phyloP scores from a whole-genome alignment of 2,113 vertebrate species.

The Neolamprologus cancellatus region DNA sequence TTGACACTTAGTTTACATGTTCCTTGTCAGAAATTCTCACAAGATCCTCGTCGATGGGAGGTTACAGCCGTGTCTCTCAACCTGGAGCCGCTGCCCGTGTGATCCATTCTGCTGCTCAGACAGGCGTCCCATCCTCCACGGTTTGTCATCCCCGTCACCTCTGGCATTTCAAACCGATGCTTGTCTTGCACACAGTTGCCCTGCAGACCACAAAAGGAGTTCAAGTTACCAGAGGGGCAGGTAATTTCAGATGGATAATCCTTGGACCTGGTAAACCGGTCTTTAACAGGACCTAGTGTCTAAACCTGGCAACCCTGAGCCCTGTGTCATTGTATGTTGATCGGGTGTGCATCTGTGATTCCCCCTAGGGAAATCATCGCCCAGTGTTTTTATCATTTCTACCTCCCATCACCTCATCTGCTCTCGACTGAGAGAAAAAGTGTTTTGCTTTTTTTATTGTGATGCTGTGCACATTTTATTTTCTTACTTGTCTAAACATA shows the following conservation, averaged over 20 bases:
- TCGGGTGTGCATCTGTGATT: constrained; percentile 44
- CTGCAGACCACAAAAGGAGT: constrained; percentile 58
- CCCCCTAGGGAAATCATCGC: constrained; percentile 44
- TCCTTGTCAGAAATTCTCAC: neutral
- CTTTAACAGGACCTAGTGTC: constrained; percentile 54
- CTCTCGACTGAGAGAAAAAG: neutral
- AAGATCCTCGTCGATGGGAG: neutral
- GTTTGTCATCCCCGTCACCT: constrained; percentile 46
- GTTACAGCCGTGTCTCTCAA: neutral
- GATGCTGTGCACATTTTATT: neutral
- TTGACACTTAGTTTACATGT: neutral
- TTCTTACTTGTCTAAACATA: neutral
- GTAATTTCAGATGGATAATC: constrained; percentile 78
- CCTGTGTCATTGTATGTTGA: constrained; percentile 53
- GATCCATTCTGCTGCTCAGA: neutral
- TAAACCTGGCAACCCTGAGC: constrained; percentile 58
- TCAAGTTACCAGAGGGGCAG: constrained; percentile 66
- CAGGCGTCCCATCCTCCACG: constrained; percentile 11
- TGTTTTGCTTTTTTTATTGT: neutral
- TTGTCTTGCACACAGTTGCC: constrained; percentile 49
- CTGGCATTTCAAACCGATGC: constrained; percentile 55
- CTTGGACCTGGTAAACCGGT: constrained; percentile 72
- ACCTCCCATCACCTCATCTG: neutral
- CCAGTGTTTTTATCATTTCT: constrained; percentile 14
- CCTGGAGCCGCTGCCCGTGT: constrained; percentile 1